Evolutionary conservation across 2,113 vertebrate species (phyloP).

Genomic region (Amphiprion percula): DNA sequence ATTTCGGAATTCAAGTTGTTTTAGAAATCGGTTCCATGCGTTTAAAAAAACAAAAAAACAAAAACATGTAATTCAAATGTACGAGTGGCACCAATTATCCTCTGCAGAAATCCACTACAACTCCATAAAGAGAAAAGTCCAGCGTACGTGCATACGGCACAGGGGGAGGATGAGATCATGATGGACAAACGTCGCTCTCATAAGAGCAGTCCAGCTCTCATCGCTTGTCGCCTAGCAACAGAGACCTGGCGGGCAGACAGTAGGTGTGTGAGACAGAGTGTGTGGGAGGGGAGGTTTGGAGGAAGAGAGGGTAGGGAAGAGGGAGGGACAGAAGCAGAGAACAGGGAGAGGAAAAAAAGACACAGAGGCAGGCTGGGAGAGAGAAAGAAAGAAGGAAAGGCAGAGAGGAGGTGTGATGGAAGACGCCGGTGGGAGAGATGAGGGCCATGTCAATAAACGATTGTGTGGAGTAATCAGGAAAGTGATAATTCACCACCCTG

Average conservation of each 20-base stretch:
- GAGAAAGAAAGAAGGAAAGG: not conserved
- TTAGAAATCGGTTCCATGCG: not conserved
- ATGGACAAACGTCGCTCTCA: slow-evolving; percentile 83
- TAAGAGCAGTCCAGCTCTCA: slow-evolving; percentile 83
- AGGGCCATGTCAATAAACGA: slow-evolving; percentile 30
- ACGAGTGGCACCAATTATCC: not conserved
- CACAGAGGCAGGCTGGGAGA: slow-evolving; percentile 29
- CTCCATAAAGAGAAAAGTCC: slow-evolving; percentile 5
- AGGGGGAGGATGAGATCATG: slow-evolving; percentile 72
- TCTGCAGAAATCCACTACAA: not conserved
- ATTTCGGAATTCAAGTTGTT: slow-evolving; percentile 3
- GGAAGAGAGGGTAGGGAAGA: slow-evolving; percentile 47
- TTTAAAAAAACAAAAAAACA: not conserved
- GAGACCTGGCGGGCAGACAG: slow-evolving; percentile 85
- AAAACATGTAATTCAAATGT: not conserved
- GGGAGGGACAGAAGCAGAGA: slow-evolving; percentile 48
- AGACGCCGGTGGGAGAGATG: slow-evolving; percentile 35
- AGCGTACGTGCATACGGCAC: slow-evolving; percentile 14
- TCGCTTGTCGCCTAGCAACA: slow-evolving; percentile 87
- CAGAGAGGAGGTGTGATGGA: slow-evolving; percentile 16
- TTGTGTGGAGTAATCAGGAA: slow-evolving; percentile 15
- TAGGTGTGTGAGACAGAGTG: slow-evolving; percentile 83
- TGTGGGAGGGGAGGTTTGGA: slow-evolving; percentile 72
- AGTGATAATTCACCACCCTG: slow-evolving; percentile 40
- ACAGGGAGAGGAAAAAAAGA: slow-evolving; percentile 56